Conservation (phyloP, 2,888 invertebrate species). For the Scaptomyza reducta region DNA sequence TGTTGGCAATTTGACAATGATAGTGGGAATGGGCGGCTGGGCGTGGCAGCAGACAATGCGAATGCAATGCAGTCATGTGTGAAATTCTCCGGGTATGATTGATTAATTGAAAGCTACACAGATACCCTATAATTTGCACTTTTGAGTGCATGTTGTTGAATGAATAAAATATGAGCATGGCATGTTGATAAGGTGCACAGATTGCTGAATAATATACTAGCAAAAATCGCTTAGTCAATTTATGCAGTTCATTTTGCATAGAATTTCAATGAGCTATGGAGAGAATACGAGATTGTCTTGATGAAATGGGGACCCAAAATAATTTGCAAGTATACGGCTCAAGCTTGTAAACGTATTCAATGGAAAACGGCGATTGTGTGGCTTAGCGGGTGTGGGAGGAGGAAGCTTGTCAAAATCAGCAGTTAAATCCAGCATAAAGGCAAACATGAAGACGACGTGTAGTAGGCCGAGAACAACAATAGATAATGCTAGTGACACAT, state of each 20-base stretch:
- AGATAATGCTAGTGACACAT: slow-evolving; percentile 54
- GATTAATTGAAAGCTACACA: slow-evolving; percentile 60
- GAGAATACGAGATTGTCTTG: slow-evolving; percentile 13
- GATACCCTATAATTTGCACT: slow-evolving; percentile 4
- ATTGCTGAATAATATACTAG: slow-evolving; percentile 1
- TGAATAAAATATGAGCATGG: slow-evolving; percentile 28
- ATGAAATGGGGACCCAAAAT: slow-evolving; percentile 29
- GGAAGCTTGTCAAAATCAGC: slow-evolving; percentile 40
- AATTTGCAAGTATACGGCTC: slow-evolving; percentile 23
- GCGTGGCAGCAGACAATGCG: slow-evolving; percentile 9
- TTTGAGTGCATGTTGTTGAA: slow-evolving; percentile 14
- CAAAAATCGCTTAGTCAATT: slow-evolving; percentile 17
- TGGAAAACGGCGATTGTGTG: neutral
- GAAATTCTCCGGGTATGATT: slow-evolving; percentile 36
- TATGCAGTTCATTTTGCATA: slow-evolving; percentile 19
- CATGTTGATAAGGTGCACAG: slow-evolving; percentile 1
- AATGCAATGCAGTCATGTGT: slow-evolving; percentile 28
- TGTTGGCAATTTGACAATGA: slow-evolving; percentile 33
- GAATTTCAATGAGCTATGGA: slow-evolving; percentile 25
- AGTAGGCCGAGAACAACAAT: slow-evolving; percentile 33
- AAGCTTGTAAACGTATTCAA: slow-evolving; percentile 3
- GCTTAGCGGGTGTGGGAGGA: neutral
- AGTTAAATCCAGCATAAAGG: slow-evolving; percentile 14
- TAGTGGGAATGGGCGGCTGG: neutral
- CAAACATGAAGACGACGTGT: slow-evolving; percentile 9